These are phyloP conservation scores for Stomatorhinus walkeri DNA, from an alignment of 2,797 vertebrate genomes.

Conservation along the genomic window DNA sequence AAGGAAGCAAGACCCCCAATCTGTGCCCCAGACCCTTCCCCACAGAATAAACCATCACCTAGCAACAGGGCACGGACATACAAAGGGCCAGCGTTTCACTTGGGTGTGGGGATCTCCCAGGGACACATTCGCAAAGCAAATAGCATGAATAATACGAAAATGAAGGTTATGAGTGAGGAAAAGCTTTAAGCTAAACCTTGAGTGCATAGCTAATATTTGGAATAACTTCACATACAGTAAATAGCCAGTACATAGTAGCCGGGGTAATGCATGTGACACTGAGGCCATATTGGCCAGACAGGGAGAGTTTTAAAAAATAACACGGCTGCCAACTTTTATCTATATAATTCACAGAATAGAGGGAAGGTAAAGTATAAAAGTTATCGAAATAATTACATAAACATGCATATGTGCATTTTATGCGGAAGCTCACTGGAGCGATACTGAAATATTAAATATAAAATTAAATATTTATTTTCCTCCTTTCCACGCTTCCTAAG, in stretches of 20 bases:
- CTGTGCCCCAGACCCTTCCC: background rate
- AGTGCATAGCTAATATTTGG: background rate
- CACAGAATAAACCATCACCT: background rate
- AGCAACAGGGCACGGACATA: background rate
- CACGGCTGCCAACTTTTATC: background rate
- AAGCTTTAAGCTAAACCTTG: background rate
- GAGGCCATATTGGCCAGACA: background rate
- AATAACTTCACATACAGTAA: background rate
- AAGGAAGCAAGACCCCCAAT: background rate
- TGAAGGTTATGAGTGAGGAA: background rate
- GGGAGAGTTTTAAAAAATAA: background rate
- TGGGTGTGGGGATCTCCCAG: background rate
- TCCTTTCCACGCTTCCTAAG: background rate
- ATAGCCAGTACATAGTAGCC: background rate
- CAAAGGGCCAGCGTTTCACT: background rate
- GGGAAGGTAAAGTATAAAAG: background rate
- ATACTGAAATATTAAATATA: background rate
- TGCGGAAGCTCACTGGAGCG: background rate
- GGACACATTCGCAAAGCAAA: background rate
- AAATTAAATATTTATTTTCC: background rate
- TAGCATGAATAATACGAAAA: background rate
- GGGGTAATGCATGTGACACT: background rate
- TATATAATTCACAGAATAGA: background rate
- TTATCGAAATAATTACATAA: background rate
- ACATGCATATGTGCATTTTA: background rate